Conservation (phyloP, 2,113 vertebrate genomes). For the Takifugu flavidus region DNA sequence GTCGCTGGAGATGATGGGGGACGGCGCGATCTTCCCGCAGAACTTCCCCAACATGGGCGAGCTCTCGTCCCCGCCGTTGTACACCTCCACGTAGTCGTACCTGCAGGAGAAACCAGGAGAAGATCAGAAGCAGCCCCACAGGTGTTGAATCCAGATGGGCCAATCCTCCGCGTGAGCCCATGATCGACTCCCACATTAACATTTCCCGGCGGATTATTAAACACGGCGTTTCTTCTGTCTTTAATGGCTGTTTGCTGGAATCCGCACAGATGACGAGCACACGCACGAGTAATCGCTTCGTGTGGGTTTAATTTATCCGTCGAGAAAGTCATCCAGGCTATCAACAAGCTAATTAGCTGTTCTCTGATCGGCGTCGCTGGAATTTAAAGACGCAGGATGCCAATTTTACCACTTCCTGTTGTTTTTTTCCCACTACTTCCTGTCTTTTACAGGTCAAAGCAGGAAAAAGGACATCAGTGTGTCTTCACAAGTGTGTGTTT, state of each 20-base stretch:
- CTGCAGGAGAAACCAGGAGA: slow-evolving; percentile 60
- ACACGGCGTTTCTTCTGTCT: background rate
- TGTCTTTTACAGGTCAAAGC: too few relatives aligned
- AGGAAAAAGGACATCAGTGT: too few relatives aligned
- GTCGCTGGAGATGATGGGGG: slow-evolving; percentile 88
- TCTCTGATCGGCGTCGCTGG: background rate
- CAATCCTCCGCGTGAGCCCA: background rate
- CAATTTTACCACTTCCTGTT: slow-evolving; percentile 4
- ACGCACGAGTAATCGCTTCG: background rate
- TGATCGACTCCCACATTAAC: background rate
- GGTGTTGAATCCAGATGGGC: background rate
- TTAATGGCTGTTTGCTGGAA: background rate
- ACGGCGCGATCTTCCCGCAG: slow-evolving; percentile 95
- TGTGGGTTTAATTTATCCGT: background rate
- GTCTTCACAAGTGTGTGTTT: too few relatives aligned
- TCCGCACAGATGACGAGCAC: slow-evolving; percentile 16
- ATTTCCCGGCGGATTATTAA: background rate
- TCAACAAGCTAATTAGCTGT: background rate
- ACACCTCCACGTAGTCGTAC: slow-evolving; percentile 97
- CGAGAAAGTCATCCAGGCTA: background rate
- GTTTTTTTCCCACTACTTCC: too few relatives aligned
- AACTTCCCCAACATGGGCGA: slow-evolving; percentile 86
- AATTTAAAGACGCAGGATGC: background rate
- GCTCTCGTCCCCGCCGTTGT: slow-evolving; percentile 84
- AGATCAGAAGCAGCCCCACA: background rate